Conservation (phyloP, 2,797 vertebrate species). For the Monodelphis domestica region DNA sequence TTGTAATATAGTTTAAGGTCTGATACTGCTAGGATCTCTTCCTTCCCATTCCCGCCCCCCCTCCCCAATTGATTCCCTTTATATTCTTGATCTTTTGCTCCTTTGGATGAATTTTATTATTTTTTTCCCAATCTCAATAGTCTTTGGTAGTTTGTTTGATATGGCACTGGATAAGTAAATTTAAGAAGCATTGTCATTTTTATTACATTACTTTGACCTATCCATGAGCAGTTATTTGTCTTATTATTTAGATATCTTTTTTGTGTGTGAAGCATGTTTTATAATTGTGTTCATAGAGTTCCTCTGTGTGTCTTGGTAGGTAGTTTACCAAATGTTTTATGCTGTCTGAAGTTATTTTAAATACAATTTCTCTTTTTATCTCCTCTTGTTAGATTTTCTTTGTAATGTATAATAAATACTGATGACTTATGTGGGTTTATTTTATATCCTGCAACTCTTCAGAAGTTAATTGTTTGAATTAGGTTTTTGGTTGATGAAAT, state of each 20-base stretch:
- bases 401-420: neutral
- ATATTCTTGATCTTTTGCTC: neutral
- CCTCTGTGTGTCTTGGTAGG: neutral
- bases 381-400: neutral
- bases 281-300: neutral
- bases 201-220: neutral
- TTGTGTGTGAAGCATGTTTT: neutral
- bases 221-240: neutral
- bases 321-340: neutral
- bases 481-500: neutral
- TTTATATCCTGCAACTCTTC: neutral
- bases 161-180: neutral
- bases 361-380: neutral
- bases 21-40: neutral
- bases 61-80: neutral
- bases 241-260: neutral
- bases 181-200: neutral
- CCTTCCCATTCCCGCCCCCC: no score
- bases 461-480: neutral
- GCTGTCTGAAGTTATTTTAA: neutral
- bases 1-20: neutral
- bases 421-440: neutral
- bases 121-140: neutral
- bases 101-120: neutral
- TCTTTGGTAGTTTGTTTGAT: neutral